Base-by-base conservation (phyloP, 1,140 invertebrate genomes). In the Anastatus disparis region DNA sequence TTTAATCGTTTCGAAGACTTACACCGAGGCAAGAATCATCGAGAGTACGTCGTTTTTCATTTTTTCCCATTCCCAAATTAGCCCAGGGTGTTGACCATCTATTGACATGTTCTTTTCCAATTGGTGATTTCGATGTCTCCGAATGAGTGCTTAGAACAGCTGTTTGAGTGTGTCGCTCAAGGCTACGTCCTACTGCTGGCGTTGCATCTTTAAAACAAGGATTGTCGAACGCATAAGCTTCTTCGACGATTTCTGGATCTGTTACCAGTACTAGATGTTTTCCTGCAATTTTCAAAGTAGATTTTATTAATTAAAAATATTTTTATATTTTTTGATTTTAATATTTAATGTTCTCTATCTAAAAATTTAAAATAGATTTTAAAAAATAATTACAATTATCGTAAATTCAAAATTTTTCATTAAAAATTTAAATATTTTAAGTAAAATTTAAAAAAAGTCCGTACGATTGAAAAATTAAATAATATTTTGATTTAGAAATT, bases 161-260 rank as follows among this genome's bases (percentile, higher is more conserved):
- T 26, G 20, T 52, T 24, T 27, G 22, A 52, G 24, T 27, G 26
- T 52, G 58, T 80, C 79, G 56, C 71, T 88, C 79, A 79, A 82
- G 62, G 79, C 84, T 71, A 76, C 85, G 27, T 0, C 40, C 44
- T 64, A 42, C 73, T 66, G 3, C 66, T 78, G 83, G 82, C 0
- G 84, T 81, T 4, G 79, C 79, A 71, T 89, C 89, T 82, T 90
- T 89, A 86, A 93, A 94, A 48, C 91, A 92, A 17, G 91, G 91
- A 86, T 94, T 94, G 82, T 94, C 93, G 79, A 93, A 94, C 0
- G 92, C 92, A 77, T 91, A 94, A 52, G 91, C 89, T 73, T 90
- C 89, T 65, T 91, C 91, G 2, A 90, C 90, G 52, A 89, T 90
- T 77, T 92, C 91, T 0, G 91, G 90, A 76, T 92, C 91, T 8